Percentiles rank a stretch among this genome's conserved stretches.
These are phyloP conservation scores for Sceloporus undulatus DNA, from an alignment of 2,113 vertebrate species.

Conservation along the genomic window DNA sequence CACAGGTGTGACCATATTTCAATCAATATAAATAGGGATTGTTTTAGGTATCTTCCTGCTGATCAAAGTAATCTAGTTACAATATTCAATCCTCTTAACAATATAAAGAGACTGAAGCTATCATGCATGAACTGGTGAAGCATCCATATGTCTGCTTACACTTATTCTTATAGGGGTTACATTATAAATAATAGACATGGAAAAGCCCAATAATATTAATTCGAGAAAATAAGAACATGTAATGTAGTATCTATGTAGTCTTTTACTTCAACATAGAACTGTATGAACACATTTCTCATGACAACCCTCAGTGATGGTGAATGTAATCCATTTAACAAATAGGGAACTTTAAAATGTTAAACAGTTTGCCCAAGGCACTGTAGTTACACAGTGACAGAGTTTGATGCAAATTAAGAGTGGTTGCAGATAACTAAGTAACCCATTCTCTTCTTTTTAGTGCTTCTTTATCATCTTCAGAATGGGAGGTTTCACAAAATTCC, in stretches of 20 bases:
- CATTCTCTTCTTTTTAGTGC: background rate
- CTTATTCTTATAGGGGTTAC: constrained; percentile 41
- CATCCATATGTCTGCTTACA: constrained; percentile 56
- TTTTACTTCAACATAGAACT: background rate
- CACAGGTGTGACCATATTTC: too few species aligned
- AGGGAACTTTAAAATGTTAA: background rate
- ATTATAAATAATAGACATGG: constrained; percentile 60
- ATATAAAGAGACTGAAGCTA: constrained; percentile 46
- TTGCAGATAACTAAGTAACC: background rate
- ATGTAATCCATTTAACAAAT: constrained; percentile 17
- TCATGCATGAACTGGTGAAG: constrained; percentile 52
- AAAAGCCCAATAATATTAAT: constrained; percentile 49
- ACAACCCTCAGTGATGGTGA: background rate
- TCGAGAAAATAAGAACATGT: constrained; percentile 51
- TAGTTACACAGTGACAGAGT: background rate
- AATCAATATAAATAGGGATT: background rate
- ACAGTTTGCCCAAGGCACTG: background rate
- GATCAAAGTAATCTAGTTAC: constrained; percentile 47
- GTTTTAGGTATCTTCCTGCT: constrained; percentile 1
- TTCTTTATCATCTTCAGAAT: background rate
- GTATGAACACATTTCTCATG: constrained; percentile 7
- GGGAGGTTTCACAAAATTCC: background rate
- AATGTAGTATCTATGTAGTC: constrained; percentile 23
- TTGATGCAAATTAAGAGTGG: background rate
- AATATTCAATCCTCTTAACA: constrained; percentile 48